These are phyloP conservation scores for Huso huso DNA, from an alignment of 2,797 vertebrate genomes.

Conservation along the genomic window DNA sequence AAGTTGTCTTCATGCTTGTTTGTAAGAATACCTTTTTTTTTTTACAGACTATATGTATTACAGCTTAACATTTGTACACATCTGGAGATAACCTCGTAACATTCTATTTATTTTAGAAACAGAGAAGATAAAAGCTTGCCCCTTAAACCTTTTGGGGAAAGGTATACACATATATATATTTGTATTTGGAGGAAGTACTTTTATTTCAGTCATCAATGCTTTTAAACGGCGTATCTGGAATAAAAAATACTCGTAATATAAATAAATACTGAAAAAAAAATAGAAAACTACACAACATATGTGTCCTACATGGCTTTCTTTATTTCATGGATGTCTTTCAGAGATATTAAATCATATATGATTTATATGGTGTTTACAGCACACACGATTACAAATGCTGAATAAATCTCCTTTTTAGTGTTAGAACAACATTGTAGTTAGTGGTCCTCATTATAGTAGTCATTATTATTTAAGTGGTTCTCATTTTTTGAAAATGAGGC, in stretches of 20 bases:
- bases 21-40: too few species aligned
- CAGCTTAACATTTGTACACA: too few species aligned
- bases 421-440: slow-evolving; percentile 13
- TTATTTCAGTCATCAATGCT: too few species aligned
- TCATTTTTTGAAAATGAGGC: slow-evolving; percentile 7
- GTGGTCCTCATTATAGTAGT: slow-evolving; percentile 11
- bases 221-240: too few species aligned
- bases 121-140: too few species aligned
- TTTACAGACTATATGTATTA: too few species aligned
- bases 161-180: too few species aligned
- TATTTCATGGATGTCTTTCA: not conserved
- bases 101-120: too few species aligned
- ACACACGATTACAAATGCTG: slow-evolving; percentile 5
- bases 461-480: slow-evolving; percentile 17
- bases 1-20: too few species aligned
- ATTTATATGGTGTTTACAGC: slow-evolving; percentile 19
- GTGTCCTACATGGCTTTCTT: not conserved
- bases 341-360: slow-evolving; percentile 21
- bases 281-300: not conserved
- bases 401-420: slow-evolving; percentile 5
- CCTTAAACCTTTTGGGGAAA: too few species aligned
- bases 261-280: not conserved
- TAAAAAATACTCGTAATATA: not conserved
- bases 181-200: too few species aligned
- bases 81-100: too few species aligned